Evolutionary conservation across 2,113 vertebrate species (phyloP), one percentile per base, ranked within the genome.

Genomic region (Tyto alba): DNA sequence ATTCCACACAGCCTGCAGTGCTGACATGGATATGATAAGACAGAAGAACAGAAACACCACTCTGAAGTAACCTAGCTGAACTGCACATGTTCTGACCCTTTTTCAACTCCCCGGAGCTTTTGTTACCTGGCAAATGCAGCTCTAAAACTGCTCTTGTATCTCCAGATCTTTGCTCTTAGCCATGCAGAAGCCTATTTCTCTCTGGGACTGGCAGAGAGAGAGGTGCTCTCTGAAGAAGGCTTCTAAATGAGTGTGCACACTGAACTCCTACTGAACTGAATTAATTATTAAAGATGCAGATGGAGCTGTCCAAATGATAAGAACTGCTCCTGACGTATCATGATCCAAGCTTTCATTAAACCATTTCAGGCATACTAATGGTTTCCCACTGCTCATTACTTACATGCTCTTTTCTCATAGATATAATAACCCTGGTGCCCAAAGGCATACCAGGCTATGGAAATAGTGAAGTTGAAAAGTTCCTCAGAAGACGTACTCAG

Each of bases 241-340:
- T 99, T 98, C 98, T 97, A 98, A 98, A 97, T 97, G 97, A 97
- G 95, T 93, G 97, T 97, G 98, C 97, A 98, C 98, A 97, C 97
- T 99, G 99, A 99, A 99, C 99, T 99, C 98, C 96, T 95, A 97
- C 98, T 99, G 99, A 99, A 99, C 99, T 97, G 98, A 98, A 99
- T 99, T 98, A 99, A 99, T 99, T 99, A 99, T 99, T 99, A 98
- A 99, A 98, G 98, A 99, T 98, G 98, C 99, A 99, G 99, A 99
- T 99, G 99, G 99, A 99, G 98, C 98, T 99, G 99, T 99, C 99
- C 98, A 97, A 98, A 98, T 99, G 99, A 99, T 98, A 99, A 99
- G 99, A 99, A 99, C 98, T 98, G 98, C 98, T 99, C 98, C 97
- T 98, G 98, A 99, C 97, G 97, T 99, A 99, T 99, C 99, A 99